Conservation (phyloP, 2,797 vertebrate genomes). For the Urocyon cinereoargenteus region DNA sequence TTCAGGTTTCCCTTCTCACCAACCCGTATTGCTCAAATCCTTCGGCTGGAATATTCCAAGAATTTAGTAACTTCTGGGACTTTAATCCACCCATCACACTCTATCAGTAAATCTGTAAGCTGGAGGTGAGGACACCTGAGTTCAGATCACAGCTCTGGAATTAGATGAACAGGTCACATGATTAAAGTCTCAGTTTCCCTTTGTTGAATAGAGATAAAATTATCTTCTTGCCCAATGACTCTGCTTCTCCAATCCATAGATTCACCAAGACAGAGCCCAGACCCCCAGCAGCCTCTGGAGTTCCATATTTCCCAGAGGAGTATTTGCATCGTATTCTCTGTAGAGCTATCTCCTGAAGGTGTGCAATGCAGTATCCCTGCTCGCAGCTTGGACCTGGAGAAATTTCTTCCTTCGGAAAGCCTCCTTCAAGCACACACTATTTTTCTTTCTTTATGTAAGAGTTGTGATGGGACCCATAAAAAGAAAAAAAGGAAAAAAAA, state of each 20-base stretch:
- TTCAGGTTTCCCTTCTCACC: not conserved
- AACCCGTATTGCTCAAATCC: not conserved
- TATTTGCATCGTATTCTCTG: not conserved
- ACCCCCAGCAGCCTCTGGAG: not conserved
- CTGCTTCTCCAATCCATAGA: not conserved
- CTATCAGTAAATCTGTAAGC: not conserved
- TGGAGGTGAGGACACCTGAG: not conserved
- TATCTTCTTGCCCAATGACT: not conserved
- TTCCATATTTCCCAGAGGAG: not conserved
- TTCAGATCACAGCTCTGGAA: not conserved
- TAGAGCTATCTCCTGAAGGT: not conserved
- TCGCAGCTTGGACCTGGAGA: not conserved
- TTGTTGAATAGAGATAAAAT: not conserved
- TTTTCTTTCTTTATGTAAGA: slow-evolving; percentile 16
- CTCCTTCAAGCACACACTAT: slow-evolving; percentile 34
- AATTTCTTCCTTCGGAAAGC: not conserved
- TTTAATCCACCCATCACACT: not conserved
- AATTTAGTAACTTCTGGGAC: not conserved
- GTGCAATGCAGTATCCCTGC: not conserved
- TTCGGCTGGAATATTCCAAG: not conserved
- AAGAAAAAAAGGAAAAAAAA: not conserved
- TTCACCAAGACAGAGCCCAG: not conserved
- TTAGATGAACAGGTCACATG: not conserved
- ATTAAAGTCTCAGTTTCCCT: not conserved
- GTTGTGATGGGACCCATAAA: slow-evolving; percentile 43